Conservation (phyloP, 2,797 vertebrate genomes). For the Hirundo rustica region DNA sequence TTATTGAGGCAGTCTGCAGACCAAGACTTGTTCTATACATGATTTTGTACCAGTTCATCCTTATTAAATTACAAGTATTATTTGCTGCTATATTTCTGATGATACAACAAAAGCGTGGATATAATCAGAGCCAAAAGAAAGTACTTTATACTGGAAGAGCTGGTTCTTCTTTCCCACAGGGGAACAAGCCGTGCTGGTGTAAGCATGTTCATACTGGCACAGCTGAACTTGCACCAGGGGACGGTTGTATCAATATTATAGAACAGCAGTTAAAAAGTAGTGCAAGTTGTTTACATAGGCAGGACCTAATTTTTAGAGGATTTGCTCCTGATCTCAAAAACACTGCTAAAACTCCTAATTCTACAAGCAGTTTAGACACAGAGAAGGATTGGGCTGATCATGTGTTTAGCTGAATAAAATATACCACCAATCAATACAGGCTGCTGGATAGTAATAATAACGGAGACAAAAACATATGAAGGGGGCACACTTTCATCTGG, state of each 20-base stretch:
- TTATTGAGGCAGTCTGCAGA: not conserved
- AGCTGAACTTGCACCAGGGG: not conserved
- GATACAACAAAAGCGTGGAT: not conserved
- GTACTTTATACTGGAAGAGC: constrained; percentile 22
- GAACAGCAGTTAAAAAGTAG: not conserved
- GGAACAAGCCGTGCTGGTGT: not conserved
- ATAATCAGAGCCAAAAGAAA: constrained; percentile 1
- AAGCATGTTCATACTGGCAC: constrained; percentile 23
- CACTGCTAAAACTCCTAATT: not conserved
- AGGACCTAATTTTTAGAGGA: not conserved
- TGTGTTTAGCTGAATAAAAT: not conserved
- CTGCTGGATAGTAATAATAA: not conserved
- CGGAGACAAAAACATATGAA: not conserved
- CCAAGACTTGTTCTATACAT: not conserved
- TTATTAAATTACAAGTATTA: not conserved
- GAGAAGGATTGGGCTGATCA: not conserved
- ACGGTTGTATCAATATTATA: not conserved
- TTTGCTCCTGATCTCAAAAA: not conserved
- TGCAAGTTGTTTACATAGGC: not conserved
- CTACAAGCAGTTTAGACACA: not conserved
- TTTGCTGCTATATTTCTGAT: not conserved
- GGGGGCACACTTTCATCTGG: not conserved
- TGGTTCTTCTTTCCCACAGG: constrained; percentile 37
- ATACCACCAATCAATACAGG: not conserved
- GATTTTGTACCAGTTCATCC: not conserved